Evolutionary conservation across 2,797 vertebrate genomes (phyloP).

Genomic region (Cyprinodon diabolis): DNA sequence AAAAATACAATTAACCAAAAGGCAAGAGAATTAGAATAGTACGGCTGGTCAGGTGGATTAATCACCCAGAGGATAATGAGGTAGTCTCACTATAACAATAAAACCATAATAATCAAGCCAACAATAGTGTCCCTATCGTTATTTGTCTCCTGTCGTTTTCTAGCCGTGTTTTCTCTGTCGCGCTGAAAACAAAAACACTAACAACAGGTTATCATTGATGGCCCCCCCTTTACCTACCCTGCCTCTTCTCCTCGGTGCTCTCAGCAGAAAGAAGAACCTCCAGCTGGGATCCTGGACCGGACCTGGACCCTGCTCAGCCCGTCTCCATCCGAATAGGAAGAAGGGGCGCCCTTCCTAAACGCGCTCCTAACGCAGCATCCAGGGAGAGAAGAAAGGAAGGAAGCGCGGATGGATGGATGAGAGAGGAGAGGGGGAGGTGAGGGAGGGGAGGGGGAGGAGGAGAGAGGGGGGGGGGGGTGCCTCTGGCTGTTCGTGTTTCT

Average conservation of each 20-base stretch:
- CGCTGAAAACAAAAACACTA: conserved; percentile 34
- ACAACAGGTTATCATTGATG: conserved; percentile 74
- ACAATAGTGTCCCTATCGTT: neutral
- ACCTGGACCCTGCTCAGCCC: conserved; percentile 37
- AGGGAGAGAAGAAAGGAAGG: conserved; percentile 25
- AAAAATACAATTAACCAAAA: neutral
- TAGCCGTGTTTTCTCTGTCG: neutral
- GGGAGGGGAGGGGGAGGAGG: neutral
- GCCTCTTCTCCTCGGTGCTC: conserved; percentile 6
- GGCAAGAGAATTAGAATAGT: neutral
- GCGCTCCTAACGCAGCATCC: conserved; percentile 57
- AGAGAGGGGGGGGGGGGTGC: conserved; percentile 7
- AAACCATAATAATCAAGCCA: neutral
- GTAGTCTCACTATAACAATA: conserved; percentile 3
- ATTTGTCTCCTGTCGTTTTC: neutral
- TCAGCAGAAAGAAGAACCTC: conserved; percentile 5
- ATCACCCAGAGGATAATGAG: neutral
- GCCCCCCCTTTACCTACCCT: conserved; percentile 41
- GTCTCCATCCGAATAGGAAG: conserved; percentile 59
- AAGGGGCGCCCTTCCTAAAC: conserved; percentile 43
- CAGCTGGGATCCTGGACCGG: conserved; percentile 20
- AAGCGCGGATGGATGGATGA: neutral
- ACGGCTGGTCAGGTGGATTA: neutral
- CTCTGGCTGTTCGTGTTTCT: conserved; percentile 53
- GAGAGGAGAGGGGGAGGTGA: neutral